These are phyloP conservation scores for Harpalus rufipes DNA, from an alignment of 2,888 invertebrate genomes.

Conservation along the genomic window DNA sequence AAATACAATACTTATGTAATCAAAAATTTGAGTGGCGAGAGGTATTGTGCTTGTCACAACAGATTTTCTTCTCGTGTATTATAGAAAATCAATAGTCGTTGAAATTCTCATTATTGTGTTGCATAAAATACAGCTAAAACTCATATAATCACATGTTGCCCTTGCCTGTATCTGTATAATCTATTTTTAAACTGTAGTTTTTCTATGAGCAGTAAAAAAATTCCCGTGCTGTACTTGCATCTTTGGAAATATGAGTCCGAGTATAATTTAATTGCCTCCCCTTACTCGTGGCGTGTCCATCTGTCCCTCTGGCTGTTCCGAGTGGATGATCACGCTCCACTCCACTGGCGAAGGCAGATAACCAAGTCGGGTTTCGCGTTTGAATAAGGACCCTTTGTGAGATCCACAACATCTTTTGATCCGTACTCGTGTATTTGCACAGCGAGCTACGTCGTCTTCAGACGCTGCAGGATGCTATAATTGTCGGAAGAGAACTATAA, in stretches of 20 bases:
- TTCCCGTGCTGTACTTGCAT: neutral
- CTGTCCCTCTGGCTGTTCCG: conserved; percentile 46
- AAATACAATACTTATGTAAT: too few relatives aligned
- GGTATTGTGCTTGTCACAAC: too few relatives aligned
- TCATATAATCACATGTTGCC: too few relatives aligned
- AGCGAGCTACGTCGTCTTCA: conserved; percentile 46
- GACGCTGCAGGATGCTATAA: neutral
- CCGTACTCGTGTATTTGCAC: conserved; percentile 74
- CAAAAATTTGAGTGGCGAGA: too few relatives aligned
- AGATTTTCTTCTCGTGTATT: too few relatives aligned
- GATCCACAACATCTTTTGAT: conserved; percentile 75
- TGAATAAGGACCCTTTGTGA: conserved; percentile 75
- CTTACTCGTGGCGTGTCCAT: conserved; percentile 10
- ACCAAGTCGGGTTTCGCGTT: conserved; percentile 76
- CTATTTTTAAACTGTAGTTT: too few relatives aligned
- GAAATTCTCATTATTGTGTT: too few relatives aligned
- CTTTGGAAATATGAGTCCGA: neutral
- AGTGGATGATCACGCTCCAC: conserved; percentile 51
- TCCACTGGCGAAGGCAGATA: conserved; percentile 71
- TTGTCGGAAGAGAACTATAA: conserved; percentile 5
- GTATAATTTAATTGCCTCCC: conserved; percentile 47
- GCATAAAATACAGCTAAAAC: too few relatives aligned
- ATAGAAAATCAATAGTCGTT: too few relatives aligned
- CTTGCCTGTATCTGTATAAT: too few relatives aligned
- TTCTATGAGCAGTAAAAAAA: too few relatives aligned